Evolutionary conservation across 2,888 invertebrate genomes (phyloP), one percentile per base, ranked within the genome.

Genomic region (Eupithecia exiguata): DNA sequence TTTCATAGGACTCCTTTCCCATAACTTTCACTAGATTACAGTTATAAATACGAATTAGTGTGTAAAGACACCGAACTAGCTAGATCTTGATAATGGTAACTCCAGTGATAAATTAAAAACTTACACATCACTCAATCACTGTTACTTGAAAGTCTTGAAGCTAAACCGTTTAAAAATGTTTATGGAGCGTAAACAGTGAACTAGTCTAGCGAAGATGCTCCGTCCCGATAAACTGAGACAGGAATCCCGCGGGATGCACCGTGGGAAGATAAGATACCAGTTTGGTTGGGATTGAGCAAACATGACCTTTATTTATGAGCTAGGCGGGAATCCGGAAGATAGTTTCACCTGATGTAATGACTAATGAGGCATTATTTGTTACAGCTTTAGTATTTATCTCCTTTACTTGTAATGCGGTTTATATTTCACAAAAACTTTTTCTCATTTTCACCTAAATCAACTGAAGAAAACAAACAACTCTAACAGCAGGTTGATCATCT

Each of bases 201-300:
- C 71, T 69, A 71, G 70, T 71, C 72, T 67, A 62, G 30, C 61
- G 38, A 46, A 70, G 71, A 74, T 66, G 76, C 53, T 61, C 18
- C 38, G 70, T 68, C 68, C 58, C 66, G 72, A 75, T 74, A 70
- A 74, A 80, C 78, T 80, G 75, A 77, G 74, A 65, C 46, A 71
- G 70, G 69, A 43, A 75, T 78, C 77, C 77, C 71, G 40, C 68
- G 77, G 79, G 78, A 75, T 74, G 21, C 25, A 61, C 30, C 70
- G 72, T 72, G 69, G 72, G 73, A 73, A 76, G 77, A 77, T 77
- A 76, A 77, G 72, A 74, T 73, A 74, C 70, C 66, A 76, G 75
- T 80, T 77, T 76, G 75, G 70, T 75, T 74, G 75, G 78, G 77
- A 74, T 76, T 74, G 63, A 68, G 71, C 72, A 76, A 75, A 80